Evolutionary conservation across 2,113 vertebrate species (phyloP).

Genomic region (Ornithorhynchus anatinus): DNA sequence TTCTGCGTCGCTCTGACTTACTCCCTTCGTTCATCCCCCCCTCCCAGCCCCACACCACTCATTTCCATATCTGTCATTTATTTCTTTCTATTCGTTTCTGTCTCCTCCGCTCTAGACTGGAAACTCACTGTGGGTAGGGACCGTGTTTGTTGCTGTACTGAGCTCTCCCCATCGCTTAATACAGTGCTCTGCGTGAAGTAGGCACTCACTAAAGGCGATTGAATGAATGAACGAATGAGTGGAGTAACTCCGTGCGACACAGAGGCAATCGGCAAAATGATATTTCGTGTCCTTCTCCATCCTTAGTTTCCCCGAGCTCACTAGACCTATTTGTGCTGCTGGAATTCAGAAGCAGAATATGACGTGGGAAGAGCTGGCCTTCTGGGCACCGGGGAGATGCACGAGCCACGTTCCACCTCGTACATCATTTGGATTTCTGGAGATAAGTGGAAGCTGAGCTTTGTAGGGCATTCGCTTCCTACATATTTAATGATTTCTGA

Average conservation of each 20-base stretch:
- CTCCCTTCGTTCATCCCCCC: too few species aligned
- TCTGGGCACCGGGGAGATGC: not conserved
- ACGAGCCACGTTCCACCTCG: not conserved
- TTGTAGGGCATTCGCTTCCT: conserved; percentile 14
- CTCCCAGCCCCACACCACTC: too few species aligned
- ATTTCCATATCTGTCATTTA: too few species aligned
- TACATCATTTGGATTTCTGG: conserved; percentile 24
- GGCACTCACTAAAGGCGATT: too few species aligned
- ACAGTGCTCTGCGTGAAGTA: too few species aligned
- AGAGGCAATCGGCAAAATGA: not conserved
- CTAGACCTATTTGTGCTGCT: conserved; percentile 3
- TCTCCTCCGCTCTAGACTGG: too few species aligned
- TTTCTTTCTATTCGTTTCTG: too few species aligned
- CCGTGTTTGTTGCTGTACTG: too few species aligned
- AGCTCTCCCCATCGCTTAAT: too few species aligned
- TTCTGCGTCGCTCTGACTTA: too few species aligned
- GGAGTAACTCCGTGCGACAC: not conserved
- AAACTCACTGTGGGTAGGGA: too few species aligned
- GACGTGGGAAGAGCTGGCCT: not conserved
- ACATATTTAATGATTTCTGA: conserved; percentile 53
- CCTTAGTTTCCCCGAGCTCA: not conserved
- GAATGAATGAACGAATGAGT: too few species aligned
- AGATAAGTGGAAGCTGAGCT: not conserved
- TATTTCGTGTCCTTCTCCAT: not conserved
- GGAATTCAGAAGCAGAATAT: not conserved